These are phyloP conservation scores for Lypha dubia DNA, from an alignment of 2,888 invertebrate species.

Conservation along the genomic window DNA sequence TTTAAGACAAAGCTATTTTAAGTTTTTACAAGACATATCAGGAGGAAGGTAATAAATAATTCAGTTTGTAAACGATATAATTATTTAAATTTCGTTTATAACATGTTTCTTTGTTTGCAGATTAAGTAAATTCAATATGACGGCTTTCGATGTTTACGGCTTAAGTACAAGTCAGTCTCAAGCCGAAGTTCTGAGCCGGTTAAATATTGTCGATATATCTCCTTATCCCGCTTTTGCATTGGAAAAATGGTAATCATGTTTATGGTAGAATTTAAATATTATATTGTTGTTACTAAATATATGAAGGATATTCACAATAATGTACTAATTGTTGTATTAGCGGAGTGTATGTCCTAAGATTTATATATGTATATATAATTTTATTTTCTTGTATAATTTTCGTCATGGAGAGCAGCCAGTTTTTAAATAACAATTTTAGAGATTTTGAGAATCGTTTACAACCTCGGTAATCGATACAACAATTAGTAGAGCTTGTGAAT, in stretches of 20 bases:
- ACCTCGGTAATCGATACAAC: too few species aligned
- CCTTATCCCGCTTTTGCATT: conserved; percentile 76
- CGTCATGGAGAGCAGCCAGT: too few species aligned
- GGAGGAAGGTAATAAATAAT: conserved; percentile 89
- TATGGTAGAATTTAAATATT: background rate
- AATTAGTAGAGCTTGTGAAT: too few species aligned
- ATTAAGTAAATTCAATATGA: conserved; percentile 86
- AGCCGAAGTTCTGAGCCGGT: conserved; percentile 81
- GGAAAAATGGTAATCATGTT: conserved; percentile 73
- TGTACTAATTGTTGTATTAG: background rate
- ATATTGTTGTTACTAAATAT: background rate
- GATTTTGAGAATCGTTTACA: too few species aligned
- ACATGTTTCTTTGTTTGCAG: conserved; percentile 80
- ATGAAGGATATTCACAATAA: background rate
- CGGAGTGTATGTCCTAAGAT: too few species aligned
- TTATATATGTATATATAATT: too few species aligned
- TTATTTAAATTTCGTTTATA: too few species aligned
- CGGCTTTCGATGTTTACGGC: conserved; percentile 86
- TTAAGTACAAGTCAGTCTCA: conserved; percentile 84
- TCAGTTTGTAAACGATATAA: too few species aligned
- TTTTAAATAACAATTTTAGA: too few species aligned
- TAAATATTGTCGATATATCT: conserved; percentile 76
- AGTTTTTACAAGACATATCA: conserved; percentile 90
- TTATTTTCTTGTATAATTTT: too few species aligned
- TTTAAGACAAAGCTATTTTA: conserved; percentile 92